A percentile compares a stretch with the other conserved stretches of the same genome.
These are phyloP conservation scores for Menidia menidia DNA, from an alignment of 2,797 vertebrate species.

Conservation along the genomic window DNA sequence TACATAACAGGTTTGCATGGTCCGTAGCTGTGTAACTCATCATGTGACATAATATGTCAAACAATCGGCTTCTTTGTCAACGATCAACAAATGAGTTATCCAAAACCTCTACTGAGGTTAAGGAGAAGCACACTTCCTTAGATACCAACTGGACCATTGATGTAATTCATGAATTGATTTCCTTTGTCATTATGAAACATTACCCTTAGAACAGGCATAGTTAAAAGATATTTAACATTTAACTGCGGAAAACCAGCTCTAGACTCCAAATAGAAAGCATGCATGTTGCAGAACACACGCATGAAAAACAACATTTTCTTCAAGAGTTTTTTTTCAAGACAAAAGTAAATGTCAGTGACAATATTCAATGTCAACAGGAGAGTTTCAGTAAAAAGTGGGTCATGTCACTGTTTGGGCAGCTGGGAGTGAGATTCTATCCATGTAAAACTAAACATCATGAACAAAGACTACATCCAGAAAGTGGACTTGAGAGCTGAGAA, in stretches of 20 bases:
- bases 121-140: background rate
- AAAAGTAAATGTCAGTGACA: constrained; percentile 37
- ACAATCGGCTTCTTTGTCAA: background rate
- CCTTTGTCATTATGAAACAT: background rate
- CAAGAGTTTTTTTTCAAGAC: background rate
- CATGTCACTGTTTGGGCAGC: constrained; percentile 13
- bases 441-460: constrained; percentile 33
- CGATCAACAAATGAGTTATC: background rate
- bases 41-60: constrained; percentile 2
- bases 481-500: constrained; percentile 33
- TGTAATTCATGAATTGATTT: background rate
- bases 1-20: background rate
- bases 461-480: constrained; percentile 44
- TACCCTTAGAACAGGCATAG: background rate
- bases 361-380: constrained; percentile 24
- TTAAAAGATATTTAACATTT: background rate
- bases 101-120: background rate
- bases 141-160: background rate
- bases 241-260: background rate
- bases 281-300: background rate
- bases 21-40: background rate
- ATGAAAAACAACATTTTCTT: background rate
- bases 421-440: constrained; percentile 36
- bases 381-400: constrained; percentile 24
- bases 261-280: background rate